Percentiles rank a stretch among this genome's conserved stretches.
Conservation (phyloP, 2,888 invertebrate species). For the Drosophila maculinotata region DNA sequence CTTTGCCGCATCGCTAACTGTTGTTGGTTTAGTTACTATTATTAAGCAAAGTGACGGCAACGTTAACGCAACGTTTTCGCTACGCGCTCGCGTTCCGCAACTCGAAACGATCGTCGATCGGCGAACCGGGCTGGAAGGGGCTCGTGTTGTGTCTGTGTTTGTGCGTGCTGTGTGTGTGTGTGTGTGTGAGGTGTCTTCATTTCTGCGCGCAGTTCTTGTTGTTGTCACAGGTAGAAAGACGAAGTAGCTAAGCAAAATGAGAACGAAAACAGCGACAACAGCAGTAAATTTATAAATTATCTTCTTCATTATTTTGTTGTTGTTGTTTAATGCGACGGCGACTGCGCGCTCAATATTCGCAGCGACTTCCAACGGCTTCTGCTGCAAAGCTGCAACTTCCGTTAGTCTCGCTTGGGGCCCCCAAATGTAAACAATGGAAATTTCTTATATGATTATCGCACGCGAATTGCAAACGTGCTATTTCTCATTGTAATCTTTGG, state of each 20-base stretch:
- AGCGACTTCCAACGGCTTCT: slow-evolving; percentile 23
- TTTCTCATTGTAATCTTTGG: slow-evolving; percentile 15
- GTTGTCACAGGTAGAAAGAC: slow-evolving; percentile 46
- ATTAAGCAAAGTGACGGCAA: slow-evolving; percentile 80
- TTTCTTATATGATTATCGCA: slow-evolving; percentile 35
- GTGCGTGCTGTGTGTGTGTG: neutral
- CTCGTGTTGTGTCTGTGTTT: slow-evolving; percentile 22
- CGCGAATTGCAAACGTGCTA: slow-evolving; percentile 47
- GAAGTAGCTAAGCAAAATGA: slow-evolving; percentile 18
- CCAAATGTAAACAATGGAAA: slow-evolving; percentile 53
- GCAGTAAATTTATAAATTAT: slow-evolving; percentile 33
- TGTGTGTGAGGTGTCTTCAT: slow-evolving; percentile 47
- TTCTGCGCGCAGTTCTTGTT: slow-evolving; percentile 40
- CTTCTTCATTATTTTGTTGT: slow-evolving; percentile 17
- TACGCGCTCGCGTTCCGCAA: slow-evolving; percentile 56
- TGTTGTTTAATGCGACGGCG: slow-evolving; percentile 38
- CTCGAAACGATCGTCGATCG: slow-evolving; percentile 44
- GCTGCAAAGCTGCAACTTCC: slow-evolving; percentile 59
- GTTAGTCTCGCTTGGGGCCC: slow-evolving; percentile 49
- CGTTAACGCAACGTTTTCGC: slow-evolving; percentile 66
- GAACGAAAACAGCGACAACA: slow-evolving; percentile 47
- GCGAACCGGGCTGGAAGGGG: slow-evolving; percentile 35
- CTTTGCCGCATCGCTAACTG: slow-evolving; percentile 29
- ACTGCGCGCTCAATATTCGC: slow-evolving; percentile 43
- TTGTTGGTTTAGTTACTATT: slow-evolving; percentile 75